Evolutionary conservation across 2,888 invertebrate genomes (phyloP).

Genomic region (Leucophenga montana): DNA sequence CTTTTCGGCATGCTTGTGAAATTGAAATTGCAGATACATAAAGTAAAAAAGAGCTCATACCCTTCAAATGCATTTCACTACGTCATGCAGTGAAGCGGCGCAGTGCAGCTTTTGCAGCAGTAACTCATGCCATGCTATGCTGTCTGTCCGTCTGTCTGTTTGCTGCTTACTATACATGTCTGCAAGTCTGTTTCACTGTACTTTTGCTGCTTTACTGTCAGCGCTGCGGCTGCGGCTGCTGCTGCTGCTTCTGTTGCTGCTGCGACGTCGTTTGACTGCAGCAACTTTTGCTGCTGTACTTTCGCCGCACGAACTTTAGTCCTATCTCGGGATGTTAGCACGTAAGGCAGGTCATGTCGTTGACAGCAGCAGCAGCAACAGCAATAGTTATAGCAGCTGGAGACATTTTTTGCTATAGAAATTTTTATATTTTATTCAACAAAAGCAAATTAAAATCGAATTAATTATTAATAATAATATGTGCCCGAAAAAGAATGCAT

Average conservation of each 20-base stretch:
- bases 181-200: constrained; percentile 13
- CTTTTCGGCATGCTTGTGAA: too few relatives aligned
- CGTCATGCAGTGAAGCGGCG: constrained; percentile 37
- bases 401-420: constrained; percentile 42
- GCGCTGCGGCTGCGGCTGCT: constrained; percentile 21
- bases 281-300: constrained; percentile 43
- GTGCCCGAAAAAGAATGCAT: too few relatives aligned
- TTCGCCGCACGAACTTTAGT: constrained; percentile 66
- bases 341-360: constrained; percentile 74
- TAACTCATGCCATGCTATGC: constrained; percentile 37
- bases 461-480: not conserved
- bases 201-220: constrained; percentile 18
- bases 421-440: constrained; percentile 29
- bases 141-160: constrained; percentile 39
- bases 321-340: constrained; percentile 74
- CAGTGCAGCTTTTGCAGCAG: constrained; percentile 39
- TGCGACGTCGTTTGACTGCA: constrained; percentile 36
- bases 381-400: constrained; percentile 47
- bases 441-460: not conserved
- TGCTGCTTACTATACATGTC: constrained; percentile 50
- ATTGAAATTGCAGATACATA: not conserved
- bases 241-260: constrained; percentile 26
- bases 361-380: constrained; percentile 47
- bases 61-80: constrained; percentile 22
- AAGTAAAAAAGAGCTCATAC: constrained; percentile 23